These are phyloP conservation scores for Amphiprion clarkii DNA, from an alignment of 2,797 vertebrate genomes.

Conservation along the genomic window DNA sequence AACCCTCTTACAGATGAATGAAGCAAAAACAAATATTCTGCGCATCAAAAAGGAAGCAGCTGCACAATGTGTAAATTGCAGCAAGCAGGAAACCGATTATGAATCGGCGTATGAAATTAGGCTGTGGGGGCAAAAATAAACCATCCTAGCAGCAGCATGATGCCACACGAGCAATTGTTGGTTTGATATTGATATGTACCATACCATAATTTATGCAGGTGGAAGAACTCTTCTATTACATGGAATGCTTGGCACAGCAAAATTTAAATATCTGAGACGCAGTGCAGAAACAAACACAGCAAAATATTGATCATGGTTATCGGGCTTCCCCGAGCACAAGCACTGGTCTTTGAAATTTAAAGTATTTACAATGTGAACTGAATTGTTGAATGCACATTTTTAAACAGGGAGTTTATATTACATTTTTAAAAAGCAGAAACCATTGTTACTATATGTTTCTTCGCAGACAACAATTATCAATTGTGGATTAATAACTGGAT, in stretches of 20 bases:
- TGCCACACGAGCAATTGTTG: not conserved
- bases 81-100: not conserved
- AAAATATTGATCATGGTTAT: constrained; percentile 18
- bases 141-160: not conserved
- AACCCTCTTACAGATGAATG: not conserved
- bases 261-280: not conserved
- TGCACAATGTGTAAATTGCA: not conserved
- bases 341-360: not conserved
- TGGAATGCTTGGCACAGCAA: not conserved
- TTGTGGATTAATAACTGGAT: not conserved
- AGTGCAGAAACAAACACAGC: not conserved
- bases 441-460: not conserved
- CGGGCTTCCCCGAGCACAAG: not conserved
- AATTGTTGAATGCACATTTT: not conserved
- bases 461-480: not conserved
- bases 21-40: not conserved
- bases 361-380: not conserved
- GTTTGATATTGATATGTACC: constrained; percentile 4
- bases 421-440: not conserved
- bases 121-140: not conserved
- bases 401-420: not conserved
- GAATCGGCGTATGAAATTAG: not conserved
- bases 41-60: not conserved
- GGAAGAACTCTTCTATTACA: constrained; percentile 11
- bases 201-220: constrained; percentile 21